A percentile compares a stretch with the other conserved stretches of the same genome.
These are phyloP conservation scores for Iphiclides podalirius DNA, from an alignment of 2,888 invertebrate species.

Conservation along the genomic window DNA sequence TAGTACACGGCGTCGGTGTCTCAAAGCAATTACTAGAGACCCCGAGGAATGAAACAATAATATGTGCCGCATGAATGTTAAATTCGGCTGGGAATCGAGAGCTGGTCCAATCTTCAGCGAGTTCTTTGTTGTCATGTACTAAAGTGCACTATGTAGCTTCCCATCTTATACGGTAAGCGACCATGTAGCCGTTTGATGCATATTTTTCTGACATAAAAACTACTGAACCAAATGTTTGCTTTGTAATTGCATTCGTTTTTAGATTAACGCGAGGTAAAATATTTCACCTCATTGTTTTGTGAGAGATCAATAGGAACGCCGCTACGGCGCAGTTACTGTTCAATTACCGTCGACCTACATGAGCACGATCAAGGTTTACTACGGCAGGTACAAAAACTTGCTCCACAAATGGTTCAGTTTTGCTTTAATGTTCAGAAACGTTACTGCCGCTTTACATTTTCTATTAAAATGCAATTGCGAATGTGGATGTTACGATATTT, in stretches of 20 bases:
- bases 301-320: slow-evolving; percentile 18
- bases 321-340: slow-evolving; percentile 22
- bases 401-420: neutral
- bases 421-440: neutral
- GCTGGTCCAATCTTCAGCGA: too few species aligned
- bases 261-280: slow-evolving; percentile 2
- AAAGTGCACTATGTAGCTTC: too few species aligned
- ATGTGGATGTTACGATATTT: too few species aligned
- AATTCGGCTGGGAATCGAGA: neutral
- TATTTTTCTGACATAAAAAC: too few species aligned
- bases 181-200: too few species aligned
- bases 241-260: too few species aligned
- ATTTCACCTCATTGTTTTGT: slow-evolving; percentile 5
- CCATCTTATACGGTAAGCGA: too few species aligned
- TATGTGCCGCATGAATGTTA: neutral
- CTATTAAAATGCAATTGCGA: neutral
- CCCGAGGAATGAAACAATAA: neutral
- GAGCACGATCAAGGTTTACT: slow-evolving; percentile 9
- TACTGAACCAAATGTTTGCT: too few species aligned
- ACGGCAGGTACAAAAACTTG: neutral
- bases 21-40: neutral
- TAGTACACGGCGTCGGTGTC: neutral
- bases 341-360: slow-evolving; percentile 23
- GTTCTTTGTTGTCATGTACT: too few species aligned
- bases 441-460: neutral